phyloP scores from a whole-genome alignment of 2,797 vertebrate genomes.

The Chaunax sp. region DNA sequence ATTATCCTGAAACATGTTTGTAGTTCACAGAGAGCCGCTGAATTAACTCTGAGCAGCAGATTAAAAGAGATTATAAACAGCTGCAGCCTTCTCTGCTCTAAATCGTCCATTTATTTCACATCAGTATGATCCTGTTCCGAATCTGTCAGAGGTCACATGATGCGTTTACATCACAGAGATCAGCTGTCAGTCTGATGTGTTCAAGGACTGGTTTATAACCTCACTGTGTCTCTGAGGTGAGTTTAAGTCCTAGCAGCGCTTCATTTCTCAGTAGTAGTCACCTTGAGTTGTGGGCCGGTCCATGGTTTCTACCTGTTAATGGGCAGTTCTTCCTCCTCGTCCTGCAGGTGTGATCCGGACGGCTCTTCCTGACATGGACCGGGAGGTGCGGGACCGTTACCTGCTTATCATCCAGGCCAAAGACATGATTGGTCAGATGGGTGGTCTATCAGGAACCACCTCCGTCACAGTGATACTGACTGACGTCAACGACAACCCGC shows the following conservation, averaged over 20 bases:
- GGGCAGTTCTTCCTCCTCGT: neutral
- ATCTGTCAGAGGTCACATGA: constrained; percentile 5
- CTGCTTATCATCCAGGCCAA: constrained; percentile 93
- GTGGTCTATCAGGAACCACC: constrained; percentile 92
- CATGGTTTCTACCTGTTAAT: no score
- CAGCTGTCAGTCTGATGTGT: neutral
- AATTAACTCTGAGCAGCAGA: neutral
- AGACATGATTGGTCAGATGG: constrained; percentile 95
- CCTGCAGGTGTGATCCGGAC: constrained; percentile 91
- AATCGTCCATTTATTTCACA: constrained; percentile 5
- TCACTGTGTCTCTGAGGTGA: no score
- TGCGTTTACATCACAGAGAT: neutral
- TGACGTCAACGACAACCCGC: constrained; percentile 94
- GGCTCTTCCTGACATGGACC: constrained; percentile 92
- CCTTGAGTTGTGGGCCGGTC: no score
- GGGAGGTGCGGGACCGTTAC: constrained; percentile 90
- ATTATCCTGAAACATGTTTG: constrained; percentile 6
- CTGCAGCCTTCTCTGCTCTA: constrained; percentile 10
- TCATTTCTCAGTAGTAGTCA: no score
- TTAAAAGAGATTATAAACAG: constrained; percentile 2
- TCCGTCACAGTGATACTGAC: constrained; percentile 90
- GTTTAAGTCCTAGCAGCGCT: no score
- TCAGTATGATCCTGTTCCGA: neutral
- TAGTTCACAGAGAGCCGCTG: neutral
- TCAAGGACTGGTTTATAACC: no score